Percentiles rank a stretch among this genome's conserved stretches.
Evolutionary conservation across 2,888 invertebrate species (phyloP).

Genomic region (Ornithoptera priamus): DNA sequence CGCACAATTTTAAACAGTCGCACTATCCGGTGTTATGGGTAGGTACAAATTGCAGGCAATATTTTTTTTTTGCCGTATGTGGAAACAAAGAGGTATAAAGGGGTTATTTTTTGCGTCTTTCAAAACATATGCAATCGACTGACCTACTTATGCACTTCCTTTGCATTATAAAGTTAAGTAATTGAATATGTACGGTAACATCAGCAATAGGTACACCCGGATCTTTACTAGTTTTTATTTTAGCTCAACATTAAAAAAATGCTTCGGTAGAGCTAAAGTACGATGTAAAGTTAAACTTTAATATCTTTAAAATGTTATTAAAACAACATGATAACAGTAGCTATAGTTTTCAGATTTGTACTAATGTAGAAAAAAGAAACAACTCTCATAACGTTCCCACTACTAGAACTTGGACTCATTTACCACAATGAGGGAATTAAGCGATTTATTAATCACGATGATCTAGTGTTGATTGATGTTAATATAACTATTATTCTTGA

Average conservation of each 20-base stretch:
- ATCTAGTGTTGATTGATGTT: too few relatives aligned
- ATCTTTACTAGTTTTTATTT: slow-evolving; percentile 3
- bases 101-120: slow-evolving; percentile 74
- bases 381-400: too few relatives aligned
- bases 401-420: too few relatives aligned
- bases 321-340: not conserved
- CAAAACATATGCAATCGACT: slow-evolving; percentile 76
- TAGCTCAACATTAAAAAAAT: not conserved
- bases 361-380: too few relatives aligned
- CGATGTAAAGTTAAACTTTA: not conserved
- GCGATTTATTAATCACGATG: too few relatives aligned
- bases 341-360: too few relatives aligned
- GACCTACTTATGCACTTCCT: slow-evolving; percentile 78
- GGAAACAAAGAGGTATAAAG: slow-evolving; percentile 71
- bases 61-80: slow-evolving; percentile 58
- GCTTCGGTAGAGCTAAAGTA: not conserved
- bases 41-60: slow-evolving; percentile 78
- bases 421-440: too few relatives aligned
- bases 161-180: slow-evolving; percentile 68
- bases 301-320: not conserved
- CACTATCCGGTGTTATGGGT: slow-evolving; percentile 50
- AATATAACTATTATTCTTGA: too few relatives aligned
- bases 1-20: slow-evolving; percentile 42
- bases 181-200: slow-evolving; percentile 67
- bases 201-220: slow-evolving; percentile 33